Evolutionary conservation across 2,888 invertebrate genomes (phyloP).

Genomic region (Notodonta dromedarius): DNA sequence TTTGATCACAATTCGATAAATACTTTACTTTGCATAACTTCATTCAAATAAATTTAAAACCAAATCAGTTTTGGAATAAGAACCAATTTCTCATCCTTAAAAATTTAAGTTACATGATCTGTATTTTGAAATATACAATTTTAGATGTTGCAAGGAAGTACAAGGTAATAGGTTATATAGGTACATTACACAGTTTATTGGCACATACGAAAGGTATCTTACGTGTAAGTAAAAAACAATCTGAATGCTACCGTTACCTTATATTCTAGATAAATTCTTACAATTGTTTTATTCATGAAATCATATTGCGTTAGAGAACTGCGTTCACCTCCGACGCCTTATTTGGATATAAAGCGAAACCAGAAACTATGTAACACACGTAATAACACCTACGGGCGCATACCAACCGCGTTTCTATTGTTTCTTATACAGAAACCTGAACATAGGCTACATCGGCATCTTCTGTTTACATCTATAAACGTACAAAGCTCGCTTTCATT

Average conservation of each 20-base stretch:
- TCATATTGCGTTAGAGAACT: too few relatives aligned
- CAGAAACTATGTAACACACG: background rate
- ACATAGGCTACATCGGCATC: background rate
- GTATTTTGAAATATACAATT: background rate
- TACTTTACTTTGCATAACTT: constrained; percentile 14
- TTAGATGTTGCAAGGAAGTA: too few relatives aligned
- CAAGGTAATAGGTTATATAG: too few relatives aligned
- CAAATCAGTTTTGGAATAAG: background rate
- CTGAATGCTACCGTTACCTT: too few relatives aligned
- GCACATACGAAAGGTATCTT: too few relatives aligned
- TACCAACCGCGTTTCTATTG: background rate
- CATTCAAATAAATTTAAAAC: constrained; percentile 5
- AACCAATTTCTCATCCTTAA: background rate
- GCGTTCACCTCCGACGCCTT: too few relatives aligned
- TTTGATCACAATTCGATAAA: constrained; percentile 20
- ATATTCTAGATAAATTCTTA: too few relatives aligned
- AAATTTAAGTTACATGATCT: background rate
- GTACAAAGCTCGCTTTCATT: constrained; percentile 7
- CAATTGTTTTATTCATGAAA: too few relatives aligned
- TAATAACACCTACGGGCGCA: background rate
- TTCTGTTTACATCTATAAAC: constrained; percentile 2
- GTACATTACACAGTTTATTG: too few relatives aligned
- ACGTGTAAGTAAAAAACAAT: too few relatives aligned
- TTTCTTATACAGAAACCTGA: constrained; percentile 1
- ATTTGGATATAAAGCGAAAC: too few relatives aligned